Base-by-base conservation (phyloP, 53 echinoderm and acorn worm species). In the Stichopus horrens region DNA sequence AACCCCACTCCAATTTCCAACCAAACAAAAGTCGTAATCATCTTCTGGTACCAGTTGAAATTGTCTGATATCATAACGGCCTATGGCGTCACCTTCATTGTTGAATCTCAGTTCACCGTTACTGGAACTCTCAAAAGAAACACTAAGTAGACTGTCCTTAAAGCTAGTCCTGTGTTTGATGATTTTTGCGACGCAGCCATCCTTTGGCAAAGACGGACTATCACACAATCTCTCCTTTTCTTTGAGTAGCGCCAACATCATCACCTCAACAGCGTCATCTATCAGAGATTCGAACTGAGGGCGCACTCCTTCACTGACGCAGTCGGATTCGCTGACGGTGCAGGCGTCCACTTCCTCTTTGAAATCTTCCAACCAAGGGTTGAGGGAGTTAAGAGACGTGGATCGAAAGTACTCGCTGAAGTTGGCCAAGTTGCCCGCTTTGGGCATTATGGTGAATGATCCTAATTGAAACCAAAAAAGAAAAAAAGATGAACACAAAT, bases 361-460 rank as follows among this genome's bases (percentile, higher is more conserved):
- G 86, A 98, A 98, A 53, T 92, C 92, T 7, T 6, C 21, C 53
- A 93, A 76, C 98, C 98, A 98, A 0, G 98, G 95, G 63, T 98
- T 98, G 21, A 54, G 23, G 58, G 83, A 86, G 51, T 78, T 57
- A 4, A 90, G 77, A 55, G 82, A 86, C 9, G 90, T 76, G 2
- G 87, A 78, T 65, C 87, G 89, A 67, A 95, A 93, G 77, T 95
- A 94, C 5, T 94, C 79, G 76, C 94, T 90, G 81, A 96, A 98
- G 0, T 77, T 84, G 6, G 83, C 79, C 8, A 89, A 75, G 4
- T 60, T 88, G 7, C 86, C 79, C 5, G 98, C 91, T 13, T 90
- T 88, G 0, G 93, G 98, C 7, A 90, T 87, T 6, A 97, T 75
- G 5, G 95, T 95, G 76, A 97, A 91, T 18, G 95, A 90, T 22